Conservation (phyloP, 2,888 invertebrate genomes). For the Troides aeacus region DNA sequence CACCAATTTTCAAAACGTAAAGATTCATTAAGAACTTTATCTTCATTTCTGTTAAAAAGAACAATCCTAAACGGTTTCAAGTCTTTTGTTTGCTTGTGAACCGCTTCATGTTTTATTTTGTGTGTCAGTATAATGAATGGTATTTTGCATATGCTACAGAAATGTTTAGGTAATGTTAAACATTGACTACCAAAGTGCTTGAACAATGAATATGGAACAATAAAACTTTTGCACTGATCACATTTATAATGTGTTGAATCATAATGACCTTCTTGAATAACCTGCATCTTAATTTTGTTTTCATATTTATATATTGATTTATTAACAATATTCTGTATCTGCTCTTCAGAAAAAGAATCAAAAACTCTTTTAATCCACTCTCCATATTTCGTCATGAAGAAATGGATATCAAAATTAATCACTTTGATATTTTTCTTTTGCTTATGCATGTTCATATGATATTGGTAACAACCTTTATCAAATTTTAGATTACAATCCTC, state of each 20-base stretch:
- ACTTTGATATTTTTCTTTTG: conserved; percentile 35
- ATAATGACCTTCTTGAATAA: conserved; percentile 49
- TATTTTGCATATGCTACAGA: conserved; percentile 53
- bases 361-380: conserved; percentile 59
- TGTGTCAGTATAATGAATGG: conserved; percentile 45
- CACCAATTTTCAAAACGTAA: conserved; percentile 42
- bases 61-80: conserved; percentile 51
- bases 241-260: conserved; percentile 55
- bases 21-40: conserved; percentile 43
- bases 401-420: conserved; percentile 52
- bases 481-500: conserved; percentile 44
- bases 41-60: conserved; percentile 49
- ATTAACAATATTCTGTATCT: conserved; percentile 41
- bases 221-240: conserved; percentile 49
- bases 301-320: conserved; percentile 58
- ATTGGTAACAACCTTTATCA: conserved; percentile 38
- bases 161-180: conserved; percentile 42
- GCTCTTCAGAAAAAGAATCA: conserved; percentile 40
- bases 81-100: conserved; percentile 42
- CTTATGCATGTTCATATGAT: conserved; percentile 43
- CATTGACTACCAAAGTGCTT: conserved; percentile 48
- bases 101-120: conserved; percentile 47
- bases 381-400: conserved; percentile 48
- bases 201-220: conserved; percentile 46
- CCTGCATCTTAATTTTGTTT: conserved; percentile 55